phyloP scores from a whole-genome alignment of 1,140 invertebrate genomes.

The Drosophila ohnishii region DNA sequence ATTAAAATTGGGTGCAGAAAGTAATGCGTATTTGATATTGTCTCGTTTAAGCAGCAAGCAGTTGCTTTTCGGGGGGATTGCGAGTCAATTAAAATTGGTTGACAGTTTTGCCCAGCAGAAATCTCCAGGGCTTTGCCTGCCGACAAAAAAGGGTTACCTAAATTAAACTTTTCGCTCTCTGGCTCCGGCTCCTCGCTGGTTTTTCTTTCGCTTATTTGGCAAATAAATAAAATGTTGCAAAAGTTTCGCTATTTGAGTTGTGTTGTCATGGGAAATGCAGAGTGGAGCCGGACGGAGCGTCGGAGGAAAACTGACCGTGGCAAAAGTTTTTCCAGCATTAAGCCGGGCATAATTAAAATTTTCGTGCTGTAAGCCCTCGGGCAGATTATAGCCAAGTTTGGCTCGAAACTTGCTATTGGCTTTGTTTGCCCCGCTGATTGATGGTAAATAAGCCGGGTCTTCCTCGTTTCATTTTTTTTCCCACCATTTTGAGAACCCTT shows the following conservation, averaged over 20 bases:
- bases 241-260: conserved; percentile 66
- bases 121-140: conserved; percentile 35
- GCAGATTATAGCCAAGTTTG: conserved; percentile 64
- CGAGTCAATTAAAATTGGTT: conserved; percentile 76
- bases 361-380: conserved; percentile 67
- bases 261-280: conserved; percentile 25
- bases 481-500: conserved; percentile 35
- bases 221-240: conserved; percentile 77
- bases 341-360: conserved; percentile 79
- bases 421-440: conserved; percentile 68
- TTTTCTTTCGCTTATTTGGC: conserved; percentile 41
- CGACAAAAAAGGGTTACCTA: conserved; percentile 54
- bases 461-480: not conserved
- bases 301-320: conserved; percentile 51
- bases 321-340: conserved; percentile 66
- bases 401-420: conserved; percentile 45
- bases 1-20: conserved; percentile 68
- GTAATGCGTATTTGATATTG: conserved; percentile 67
- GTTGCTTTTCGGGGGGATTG: conserved; percentile 51
- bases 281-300: not conserved
- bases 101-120: conserved; percentile 51
- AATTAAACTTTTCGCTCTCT: conserved; percentile 43
- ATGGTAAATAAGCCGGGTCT: conserved; percentile 60
- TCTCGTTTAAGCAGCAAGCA: conserved; percentile 28
- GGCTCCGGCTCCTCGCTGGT: not conserved